Evolutionary conservation across 2,113 vertebrate genomes (phyloP), one percentile per base, ranked within the genome.

Genomic region (Irena cyanogastra): DNA sequence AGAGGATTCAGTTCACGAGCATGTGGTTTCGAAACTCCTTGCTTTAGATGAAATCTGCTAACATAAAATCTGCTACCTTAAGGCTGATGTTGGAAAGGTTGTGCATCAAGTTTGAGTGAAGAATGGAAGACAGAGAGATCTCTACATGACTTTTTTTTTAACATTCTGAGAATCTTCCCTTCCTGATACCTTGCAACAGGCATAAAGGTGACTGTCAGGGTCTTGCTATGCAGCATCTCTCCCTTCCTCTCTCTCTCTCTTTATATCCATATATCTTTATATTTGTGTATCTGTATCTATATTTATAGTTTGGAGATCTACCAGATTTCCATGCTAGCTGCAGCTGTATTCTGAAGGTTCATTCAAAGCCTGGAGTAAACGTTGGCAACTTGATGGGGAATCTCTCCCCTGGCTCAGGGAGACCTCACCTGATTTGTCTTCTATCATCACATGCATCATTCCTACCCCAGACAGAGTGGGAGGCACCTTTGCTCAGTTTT

Each of bases 21-120:
- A 85, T 94, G 82, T 65, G 93, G 47, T 83, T 97, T 97, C 88
- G 94, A 95, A 96, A 89, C 87, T 95, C 84, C 76, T 97, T 90
- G 80, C 65, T 96, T 93, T 93, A 94, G 78, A 89, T 91, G 87
- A 95, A 96, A 97, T 57, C n/a, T 70, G 47, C 63, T 94, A 78
- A 76, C 80, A 71, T 50, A 61, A 92, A 94, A 89, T 44, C 41
- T 79, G 33, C 61, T 68, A 30, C 65, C 44, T 89, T 78, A 93
- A 71, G 79, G 59, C 30, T 72, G 63, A 14, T 16, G 6, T 85
- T 54, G 69, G 76, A 93, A 50, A 92, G 79, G 70, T 12, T 69
- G 50, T 24, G 44, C 6, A 45, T 85, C 41, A 72, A 53, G 39
- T 30, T 37, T 47, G 33, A 83, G 33, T 7, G 13, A 87, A 94